Evolutionary conservation across 2,888 invertebrate species (phyloP).

Genomic region (Heteromyza rotundicornis): DNA sequence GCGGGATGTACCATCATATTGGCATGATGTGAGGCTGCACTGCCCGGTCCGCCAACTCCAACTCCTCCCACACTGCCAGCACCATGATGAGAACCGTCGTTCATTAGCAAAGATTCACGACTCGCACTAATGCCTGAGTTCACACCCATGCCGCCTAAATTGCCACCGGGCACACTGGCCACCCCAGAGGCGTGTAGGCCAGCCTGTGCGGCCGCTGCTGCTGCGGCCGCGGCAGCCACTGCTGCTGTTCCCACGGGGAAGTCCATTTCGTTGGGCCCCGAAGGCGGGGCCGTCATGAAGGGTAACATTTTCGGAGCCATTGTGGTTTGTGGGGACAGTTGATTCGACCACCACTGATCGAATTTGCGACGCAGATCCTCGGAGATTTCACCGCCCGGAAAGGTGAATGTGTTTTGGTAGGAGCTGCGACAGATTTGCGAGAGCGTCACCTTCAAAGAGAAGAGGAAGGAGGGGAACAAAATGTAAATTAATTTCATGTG

Average conservation of each 20-base stretch:
- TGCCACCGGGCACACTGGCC: constrained; percentile 26
- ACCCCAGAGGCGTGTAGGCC: constrained; percentile 46
- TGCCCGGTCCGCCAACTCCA: constrained; percentile 13
- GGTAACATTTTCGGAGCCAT: constrained; percentile 65
- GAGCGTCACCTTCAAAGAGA: constrained; percentile 71
- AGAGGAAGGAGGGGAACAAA: neutral
- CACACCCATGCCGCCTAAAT: constrained; percentile 38
- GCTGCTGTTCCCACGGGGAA: constrained; percentile 58
- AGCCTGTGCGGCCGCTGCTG: constrained; percentile 64
- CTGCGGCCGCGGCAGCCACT: constrained; percentile 65
- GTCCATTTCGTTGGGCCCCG: constrained; percentile 58
- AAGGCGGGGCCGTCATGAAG: constrained; percentile 58
- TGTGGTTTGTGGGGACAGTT: constrained; percentile 70
- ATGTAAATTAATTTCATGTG: neutral
- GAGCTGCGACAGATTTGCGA: constrained; percentile 84
- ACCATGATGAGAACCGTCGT: constrained; percentile 36
- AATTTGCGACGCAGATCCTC: constrained; percentile 88
- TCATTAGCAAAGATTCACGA: constrained; percentile 51
- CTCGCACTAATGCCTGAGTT: constrained; percentile 36
- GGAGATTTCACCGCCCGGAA: constrained; percentile 72
- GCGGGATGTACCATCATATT: constrained; percentile 71
- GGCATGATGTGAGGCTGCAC: constrained; percentile 36
- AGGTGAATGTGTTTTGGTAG: constrained; percentile 71
- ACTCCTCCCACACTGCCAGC: constrained; percentile 20
- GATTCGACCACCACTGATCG: constrained; percentile 88